Base-by-base conservation (phyloP, 2,113 vertebrate genomes). In the Nansenia antarctica region DNA sequence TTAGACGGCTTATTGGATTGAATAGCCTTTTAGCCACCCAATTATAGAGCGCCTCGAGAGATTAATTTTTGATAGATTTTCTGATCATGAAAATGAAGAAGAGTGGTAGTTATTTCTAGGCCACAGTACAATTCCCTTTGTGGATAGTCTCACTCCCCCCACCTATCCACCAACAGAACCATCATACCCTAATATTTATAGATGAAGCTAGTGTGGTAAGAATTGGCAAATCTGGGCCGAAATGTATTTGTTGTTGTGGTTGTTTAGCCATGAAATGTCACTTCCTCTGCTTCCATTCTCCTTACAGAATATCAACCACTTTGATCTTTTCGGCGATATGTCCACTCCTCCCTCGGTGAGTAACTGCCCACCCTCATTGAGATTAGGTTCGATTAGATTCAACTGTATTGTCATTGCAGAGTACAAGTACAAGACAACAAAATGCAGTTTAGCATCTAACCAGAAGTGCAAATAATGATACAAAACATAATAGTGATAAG, bases 251-350 rank as follows among this genome's bases (percentile, higher is more conserved):
- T n/a, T n/a, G n/a, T n/a, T n/a, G n/a, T n/a, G n/a, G n/a, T 35
- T 35, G 18, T 60, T 59, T 76, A 80, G 70, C 76, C 15, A 12
- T 67, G 84, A 81, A 85, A 71, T 81, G 73, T 86, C 83, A 85
- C 82, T 62, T n/a, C 6, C 47, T 3, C 32, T 52, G 34, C 31
- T n/a, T n/a, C n/a, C n/a, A n/a, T n/a, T n/a, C n/a, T n/a, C 67
- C 60, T 57, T 53, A 29, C 91, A 99, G 98, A 98, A 97, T 92
- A 95, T 98, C 93, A 97, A 95, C 92, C 96, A 98, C 92, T 94
- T 98, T 92, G 97, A 98, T 91, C 93, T 99, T 90, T 99, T 99
- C 82, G 98, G 98, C 72, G 97, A 99, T 89, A 99, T 99, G 98
- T 98, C 98, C 79, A 98, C 98, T 82, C 98, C 97, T 87, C 98